Percentiles rank a stretch among this genome's conserved stretches.
Evolutionary conservation across 2,113 vertebrate species (phyloP).

Genomic region (Nesoenas mayeri): DNA sequence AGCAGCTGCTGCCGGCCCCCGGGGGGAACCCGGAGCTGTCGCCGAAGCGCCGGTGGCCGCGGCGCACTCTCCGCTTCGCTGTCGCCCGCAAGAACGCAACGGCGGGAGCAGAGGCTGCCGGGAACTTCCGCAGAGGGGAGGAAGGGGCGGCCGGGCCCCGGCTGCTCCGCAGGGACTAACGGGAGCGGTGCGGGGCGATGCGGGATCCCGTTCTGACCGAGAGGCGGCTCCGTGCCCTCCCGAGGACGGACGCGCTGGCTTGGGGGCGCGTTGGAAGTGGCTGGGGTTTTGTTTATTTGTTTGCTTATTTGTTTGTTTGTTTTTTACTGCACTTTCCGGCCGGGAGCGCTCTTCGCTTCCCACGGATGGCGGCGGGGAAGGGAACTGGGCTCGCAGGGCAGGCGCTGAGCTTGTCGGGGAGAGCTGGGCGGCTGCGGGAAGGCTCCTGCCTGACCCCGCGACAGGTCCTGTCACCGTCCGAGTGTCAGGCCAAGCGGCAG

Average conservation of each 20-base stretch:
- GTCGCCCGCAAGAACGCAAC: background rate
- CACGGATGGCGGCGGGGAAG: background rate
- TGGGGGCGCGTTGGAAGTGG: background rate
- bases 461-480: background rate
- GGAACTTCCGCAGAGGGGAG: background rate
- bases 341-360: background rate
- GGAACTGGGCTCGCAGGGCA: background rate
- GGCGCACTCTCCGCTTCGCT: accelerated
- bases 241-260: accelerated
- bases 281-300: background rate
- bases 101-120: background rate
- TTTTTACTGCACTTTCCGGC: accelerated
- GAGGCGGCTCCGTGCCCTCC: accelerated
- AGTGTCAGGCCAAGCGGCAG: background rate
- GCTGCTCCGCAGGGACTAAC: too few species aligned
- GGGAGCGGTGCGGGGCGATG: too few species aligned
- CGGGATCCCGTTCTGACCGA: too few species aligned
- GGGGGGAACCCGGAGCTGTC: too few species aligned
- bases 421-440: background rate
- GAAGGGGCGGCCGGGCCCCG: too few species aligned
- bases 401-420: background rate
- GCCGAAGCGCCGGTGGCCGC: background rate
- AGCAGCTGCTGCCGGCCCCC: too few species aligned
- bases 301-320: background rate
- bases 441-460: background rate